Conservation (phyloP, 2,113 vertebrate genomes). For the Corvus cornix region DNA sequence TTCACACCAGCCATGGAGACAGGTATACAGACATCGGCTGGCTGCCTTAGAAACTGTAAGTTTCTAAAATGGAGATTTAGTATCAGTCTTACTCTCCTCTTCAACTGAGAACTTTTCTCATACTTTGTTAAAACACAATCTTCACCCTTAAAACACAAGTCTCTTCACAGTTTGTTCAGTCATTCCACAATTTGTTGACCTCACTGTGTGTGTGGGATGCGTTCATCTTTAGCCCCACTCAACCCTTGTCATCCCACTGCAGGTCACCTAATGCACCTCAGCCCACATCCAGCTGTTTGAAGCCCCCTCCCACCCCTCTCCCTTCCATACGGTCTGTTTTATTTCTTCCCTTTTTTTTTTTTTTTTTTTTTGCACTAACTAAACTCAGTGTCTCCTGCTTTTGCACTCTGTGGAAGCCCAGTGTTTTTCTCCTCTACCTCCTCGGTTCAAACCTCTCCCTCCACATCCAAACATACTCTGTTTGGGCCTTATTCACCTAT, state of each 20-base stretch:
- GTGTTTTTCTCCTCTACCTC: background rate
- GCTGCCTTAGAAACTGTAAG: background rate
- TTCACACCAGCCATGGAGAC: background rate
- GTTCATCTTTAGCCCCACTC: background rate
- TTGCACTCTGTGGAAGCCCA: background rate
- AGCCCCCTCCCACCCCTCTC: background rate
- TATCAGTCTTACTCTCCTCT: background rate
- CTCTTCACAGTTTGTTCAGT: background rate
- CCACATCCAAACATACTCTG: background rate
- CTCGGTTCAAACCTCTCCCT: background rate
- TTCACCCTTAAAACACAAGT: background rate
- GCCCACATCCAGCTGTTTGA: background rate
- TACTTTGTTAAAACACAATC: background rate
- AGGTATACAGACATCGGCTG: background rate
- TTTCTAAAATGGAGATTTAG: background rate
- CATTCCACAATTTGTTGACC: background rate
- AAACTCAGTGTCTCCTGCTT: background rate
- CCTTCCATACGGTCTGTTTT: rapidly evolving
- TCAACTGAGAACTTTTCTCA: background rate
- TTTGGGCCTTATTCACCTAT: constrained; percentile 4
- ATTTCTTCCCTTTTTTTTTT: background rate
- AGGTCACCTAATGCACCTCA: background rate
- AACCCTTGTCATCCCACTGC: background rate
- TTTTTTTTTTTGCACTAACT: background rate
- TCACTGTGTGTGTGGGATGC: background rate